phyloP scores from a whole-genome alignment of 2,888 invertebrate species.

The Eupithecia centaureata region DNA sequence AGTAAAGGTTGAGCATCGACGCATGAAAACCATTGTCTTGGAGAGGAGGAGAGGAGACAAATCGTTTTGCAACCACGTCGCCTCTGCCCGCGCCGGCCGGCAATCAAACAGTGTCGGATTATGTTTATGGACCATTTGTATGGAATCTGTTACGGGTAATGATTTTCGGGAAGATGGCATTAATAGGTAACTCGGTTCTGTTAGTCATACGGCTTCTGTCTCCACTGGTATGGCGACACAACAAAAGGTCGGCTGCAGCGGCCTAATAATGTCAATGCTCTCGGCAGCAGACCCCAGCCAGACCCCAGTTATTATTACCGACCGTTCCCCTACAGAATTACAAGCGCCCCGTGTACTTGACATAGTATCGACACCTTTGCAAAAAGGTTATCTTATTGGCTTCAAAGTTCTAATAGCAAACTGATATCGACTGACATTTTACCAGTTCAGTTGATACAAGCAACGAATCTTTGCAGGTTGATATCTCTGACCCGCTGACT shows the following conservation, averaged over 20 bases:
- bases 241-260: constrained; percentile 39
- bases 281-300: constrained; percentile 32
- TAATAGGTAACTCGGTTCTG: constrained; percentile 64
- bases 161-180: constrained; percentile 67
- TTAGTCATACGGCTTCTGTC: constrained; percentile 50
- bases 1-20: constrained; percentile 33
- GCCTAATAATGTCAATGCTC: constrained; percentile 46
- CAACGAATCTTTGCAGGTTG: constrained; percentile 47
- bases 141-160: constrained; percentile 73
- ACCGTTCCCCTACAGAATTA: constrained; percentile 60
- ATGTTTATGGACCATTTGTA: constrained; percentile 78
- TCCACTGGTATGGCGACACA: constrained; percentile 42
- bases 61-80: constrained; percentile 62
- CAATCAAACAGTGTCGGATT: constrained; percentile 78
- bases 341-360: constrained; percentile 58
- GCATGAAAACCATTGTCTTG: constrained; percentile 51
- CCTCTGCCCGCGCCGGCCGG: constrained; percentile 50
- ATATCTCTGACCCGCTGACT: constrained; percentile 60
- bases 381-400: constrained; percentile 56
- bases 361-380: constrained; percentile 53
- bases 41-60: constrained; percentile 43
- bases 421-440: constrained; percentile 28
- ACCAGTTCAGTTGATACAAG: constrained; percentile 27
- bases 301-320: constrained; percentile 59
- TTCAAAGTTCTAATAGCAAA: constrained; percentile 38